Evolutionary conservation across 2,888 invertebrate species (phyloP).

Genomic region (Rhimphoctona megacephalus): DNA sequence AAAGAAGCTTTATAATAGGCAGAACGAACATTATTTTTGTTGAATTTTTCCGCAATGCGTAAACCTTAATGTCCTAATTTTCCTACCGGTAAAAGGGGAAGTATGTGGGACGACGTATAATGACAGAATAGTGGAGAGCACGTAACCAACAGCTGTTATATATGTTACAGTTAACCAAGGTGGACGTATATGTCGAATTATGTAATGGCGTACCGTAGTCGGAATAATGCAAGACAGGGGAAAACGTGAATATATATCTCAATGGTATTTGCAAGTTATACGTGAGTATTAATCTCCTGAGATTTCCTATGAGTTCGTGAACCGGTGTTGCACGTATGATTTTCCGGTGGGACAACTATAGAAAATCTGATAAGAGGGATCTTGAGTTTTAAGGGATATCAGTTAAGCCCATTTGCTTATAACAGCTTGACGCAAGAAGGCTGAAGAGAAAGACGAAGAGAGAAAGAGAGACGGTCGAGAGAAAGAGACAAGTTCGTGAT

Average conservation of each 20-base stretch:
- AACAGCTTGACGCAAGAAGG: not conserved
- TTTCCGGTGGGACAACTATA: conserved; percentile 11
- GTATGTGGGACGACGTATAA: not conserved
- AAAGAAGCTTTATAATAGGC: not conserved
- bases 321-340: conserved; percentile 26
- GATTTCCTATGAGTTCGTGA: conserved; percentile 35
- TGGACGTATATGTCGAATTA: conserved; percentile 44
- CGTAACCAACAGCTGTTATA: conserved; percentile 19
- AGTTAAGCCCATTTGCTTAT: not conserved
- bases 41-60: conserved; percentile 22
- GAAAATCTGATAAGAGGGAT: not conserved
- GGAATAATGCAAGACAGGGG: conserved; percentile 32
- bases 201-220: conserved; percentile 36
- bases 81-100: not conserved
- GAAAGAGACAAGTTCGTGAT: conserved; percentile 12
- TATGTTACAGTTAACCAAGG: not conserved
- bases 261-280: conserved; percentile 18
- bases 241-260: not conserved
- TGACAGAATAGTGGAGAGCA: conserved; percentile 36
- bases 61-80: conserved; percentile 8
- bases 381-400: not conserved
- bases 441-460: not conserved
- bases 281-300: conserved; percentile 47
- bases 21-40: not conserved
- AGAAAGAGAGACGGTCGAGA: not conserved